Base-by-base conservation (phyloP, 2,797 vertebrate genomes). In the Danio albolineatus region DNA sequence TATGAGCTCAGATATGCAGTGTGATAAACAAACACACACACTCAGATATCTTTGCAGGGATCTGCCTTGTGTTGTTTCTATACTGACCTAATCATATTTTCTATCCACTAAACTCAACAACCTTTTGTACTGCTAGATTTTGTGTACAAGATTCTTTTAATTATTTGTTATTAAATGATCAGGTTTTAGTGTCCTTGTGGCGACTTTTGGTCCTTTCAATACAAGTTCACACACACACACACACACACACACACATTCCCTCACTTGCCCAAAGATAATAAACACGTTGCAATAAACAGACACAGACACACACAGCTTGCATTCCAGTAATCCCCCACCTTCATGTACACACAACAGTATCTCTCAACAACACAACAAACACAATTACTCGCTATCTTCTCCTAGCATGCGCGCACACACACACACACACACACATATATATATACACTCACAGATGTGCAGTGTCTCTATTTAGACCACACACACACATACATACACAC, bases 341-440 rank as follows among this genome's bases (percentile, higher is more conserved):
- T 59, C 59, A 83, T 61, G 57, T n/a, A 72, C 59, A 73, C 74
- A 82, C 75, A 77, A 73, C 53, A 71, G 66, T 60, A 62, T 70
- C 75, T 38, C 44, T 57, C 38, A 28, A 62, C 66, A 28, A 64
- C 53, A 53, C 73, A 71, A 59, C 74, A 83, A 73, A 56, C 60
- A 41, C 56, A 77, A 84, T 10, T 19, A 84, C 71, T 85, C 80
- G 88, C 88, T 76, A 88, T 88, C 70, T 89, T 73, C 83, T 79
- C 80, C 84, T 88, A 86, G 38, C 49, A 53, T 8, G 53, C 64
- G 77, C 65, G 59, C 56, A 79, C 41, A 60, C 70, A 44, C 73
- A 54, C 73, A 76, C 51, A 61, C 43, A 12, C 44, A 70, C 67
- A 36, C 5, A 44, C 21, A 79, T n/a, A n/a, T 4, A 7, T 1